Conservation (phyloP, 2,797 vertebrate species). For the Trichosurus vulpecula region DNA sequence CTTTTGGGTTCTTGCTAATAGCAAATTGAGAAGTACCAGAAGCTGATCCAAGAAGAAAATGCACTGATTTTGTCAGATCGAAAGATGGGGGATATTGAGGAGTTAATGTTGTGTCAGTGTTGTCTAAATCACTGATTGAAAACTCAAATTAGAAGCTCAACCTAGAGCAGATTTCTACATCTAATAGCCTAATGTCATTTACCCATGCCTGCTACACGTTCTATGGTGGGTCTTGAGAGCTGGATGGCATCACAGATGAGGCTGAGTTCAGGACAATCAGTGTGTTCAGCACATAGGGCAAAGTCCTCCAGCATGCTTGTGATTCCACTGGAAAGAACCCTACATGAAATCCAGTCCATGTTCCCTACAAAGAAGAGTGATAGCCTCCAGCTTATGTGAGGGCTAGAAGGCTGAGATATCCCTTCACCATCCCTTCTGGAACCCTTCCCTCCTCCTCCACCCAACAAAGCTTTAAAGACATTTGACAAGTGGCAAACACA, state of each 20-base stretch:
- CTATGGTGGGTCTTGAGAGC: conserved; percentile 85
- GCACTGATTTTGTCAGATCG: neutral
- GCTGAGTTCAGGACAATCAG: conserved; percentile 83
- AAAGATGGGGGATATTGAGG: neutral
- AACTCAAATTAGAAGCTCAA: neutral
- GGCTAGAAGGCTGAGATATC: neutral
- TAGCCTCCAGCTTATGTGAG: neutral
- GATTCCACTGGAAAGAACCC: conserved; percentile 83
- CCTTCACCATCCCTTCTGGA: neutral
- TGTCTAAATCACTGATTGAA: neutral
- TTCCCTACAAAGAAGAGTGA: conserved; percentile 82
- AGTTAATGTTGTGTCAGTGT: neutral
- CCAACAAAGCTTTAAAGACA: neutral
- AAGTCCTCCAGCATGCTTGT: conserved; percentile 86
- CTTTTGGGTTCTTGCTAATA: neutral
- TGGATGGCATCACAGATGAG: conserved; percentile 86
- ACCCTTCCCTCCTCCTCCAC: neutral
- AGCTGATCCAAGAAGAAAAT: neutral
- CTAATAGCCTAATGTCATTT: conserved; percentile 45
- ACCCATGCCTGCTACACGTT: conserved; percentile 85
- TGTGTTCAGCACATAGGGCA: conserved; percentile 79
- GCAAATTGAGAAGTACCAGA: neutral
- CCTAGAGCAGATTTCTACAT: neutral
- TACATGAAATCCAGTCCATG: conserved; percentile 89
- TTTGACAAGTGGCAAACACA: neutral